Evolutionary conservation across 2,888 invertebrate genomes (phyloP).

Genomic region (Drosophila meridionalis): DNA sequence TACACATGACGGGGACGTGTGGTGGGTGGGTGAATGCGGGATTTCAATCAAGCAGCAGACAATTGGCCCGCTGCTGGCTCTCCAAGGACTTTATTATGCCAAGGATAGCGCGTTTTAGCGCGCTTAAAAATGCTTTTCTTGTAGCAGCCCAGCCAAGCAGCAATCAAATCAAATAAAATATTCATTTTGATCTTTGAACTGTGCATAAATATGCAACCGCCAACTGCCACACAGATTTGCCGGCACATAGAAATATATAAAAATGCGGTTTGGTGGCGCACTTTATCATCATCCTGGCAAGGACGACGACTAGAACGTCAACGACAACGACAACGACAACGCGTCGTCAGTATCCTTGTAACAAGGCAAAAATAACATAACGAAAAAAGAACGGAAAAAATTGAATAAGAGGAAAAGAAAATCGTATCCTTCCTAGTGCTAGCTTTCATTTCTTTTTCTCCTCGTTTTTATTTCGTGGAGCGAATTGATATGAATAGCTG

Average conservation of each 20-base stretch:
- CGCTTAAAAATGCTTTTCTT: constrained; percentile 82
- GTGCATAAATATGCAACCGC: constrained; percentile 80
- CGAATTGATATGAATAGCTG: constrained; percentile 66
- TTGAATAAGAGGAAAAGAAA: constrained; percentile 15
- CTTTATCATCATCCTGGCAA: constrained; percentile 65
- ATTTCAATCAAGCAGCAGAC: constrained; percentile 60
- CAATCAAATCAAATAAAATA: constrained; percentile 83
- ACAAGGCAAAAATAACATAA: constrained; percentile 49
- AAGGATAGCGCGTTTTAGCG: constrained; percentile 63
- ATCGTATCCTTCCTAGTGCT: constrained; percentile 50
- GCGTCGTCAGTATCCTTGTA: constrained; percentile 63
- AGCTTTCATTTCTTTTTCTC: constrained; percentile 8
- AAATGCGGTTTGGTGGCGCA: constrained; percentile 72
- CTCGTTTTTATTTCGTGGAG: constrained; percentile 13
- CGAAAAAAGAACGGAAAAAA: background rate
- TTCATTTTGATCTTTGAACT: constrained; percentile 85
- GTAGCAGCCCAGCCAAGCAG: constrained; percentile 63
- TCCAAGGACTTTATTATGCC: constrained; percentile 76
- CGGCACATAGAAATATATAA: constrained; percentile 41
- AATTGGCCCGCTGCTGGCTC: constrained; percentile 65
- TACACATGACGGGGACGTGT: constrained; percentile 20
- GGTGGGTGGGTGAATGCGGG: constrained; percentile 11
- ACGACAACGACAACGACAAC: constrained; percentile 33
- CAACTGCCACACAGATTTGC: constrained; percentile 46
- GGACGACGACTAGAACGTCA: constrained; percentile 44